Conservation (phyloP, 2,888 invertebrate genomes). For the Drosophila helvetica region DNA sequence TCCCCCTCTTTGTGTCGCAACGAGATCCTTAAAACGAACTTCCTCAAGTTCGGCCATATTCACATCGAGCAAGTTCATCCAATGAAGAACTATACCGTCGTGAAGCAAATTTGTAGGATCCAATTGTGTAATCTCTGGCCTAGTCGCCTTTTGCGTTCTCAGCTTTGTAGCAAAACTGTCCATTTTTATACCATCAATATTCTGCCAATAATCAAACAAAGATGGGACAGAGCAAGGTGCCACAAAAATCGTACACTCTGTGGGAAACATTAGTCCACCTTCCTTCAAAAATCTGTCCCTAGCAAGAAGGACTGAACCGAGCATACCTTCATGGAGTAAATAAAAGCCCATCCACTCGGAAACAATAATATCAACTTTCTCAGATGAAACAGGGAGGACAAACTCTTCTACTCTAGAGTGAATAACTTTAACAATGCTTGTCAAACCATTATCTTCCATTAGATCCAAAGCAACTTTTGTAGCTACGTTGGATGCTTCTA, state of each 20-base stretch:
- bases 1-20: conserved; percentile 85
- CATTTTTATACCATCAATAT: conserved; percentile 93
- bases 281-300: conserved; percentile 91
- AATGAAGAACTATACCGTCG: conserved; percentile 87
- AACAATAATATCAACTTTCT: conserved; percentile 93
- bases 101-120: conserved; percentile 86
- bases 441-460: conserved; percentile 89
- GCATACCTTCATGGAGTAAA: conserved; percentile 96
- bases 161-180: conserved; percentile 87
- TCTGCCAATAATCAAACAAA: conserved; percentile 89
- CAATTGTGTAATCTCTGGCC: conserved; percentile 87
- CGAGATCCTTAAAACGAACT: conserved; percentile 87
- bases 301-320: conserved; percentile 93
- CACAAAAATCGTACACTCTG: conserved; percentile 86
- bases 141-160: conserved; percentile 86
- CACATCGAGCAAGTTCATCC: conserved; percentile 88
- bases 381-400: conserved; percentile 85
- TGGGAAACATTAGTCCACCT: conserved; percentile 90
- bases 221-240: conserved; percentile 85
- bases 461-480: conserved; percentile 87
- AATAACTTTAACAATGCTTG: conserved; percentile 87
- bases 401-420: conserved; percentile 85
- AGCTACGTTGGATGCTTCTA: conserved; percentile 91
- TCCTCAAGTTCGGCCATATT: conserved; percentile 86
- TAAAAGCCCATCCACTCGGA: conserved; percentile 99